Conservation (phyloP, 2,113 vertebrate genomes). For the Sterna hirundo region DNA sequence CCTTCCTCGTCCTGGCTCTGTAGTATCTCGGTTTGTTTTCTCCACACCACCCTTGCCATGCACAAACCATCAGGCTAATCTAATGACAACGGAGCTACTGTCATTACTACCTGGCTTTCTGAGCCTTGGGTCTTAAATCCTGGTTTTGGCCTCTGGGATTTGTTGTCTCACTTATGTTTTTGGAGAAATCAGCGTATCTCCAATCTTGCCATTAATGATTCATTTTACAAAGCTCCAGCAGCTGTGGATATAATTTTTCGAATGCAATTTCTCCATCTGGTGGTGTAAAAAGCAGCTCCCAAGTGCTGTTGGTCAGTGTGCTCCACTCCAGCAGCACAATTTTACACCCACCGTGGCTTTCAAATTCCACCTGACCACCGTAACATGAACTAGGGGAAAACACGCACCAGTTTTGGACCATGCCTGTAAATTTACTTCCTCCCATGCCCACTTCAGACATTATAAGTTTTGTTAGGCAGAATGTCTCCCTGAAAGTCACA, state of each 20-base stretch:
- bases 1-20: not conserved
- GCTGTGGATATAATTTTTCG: not conserved
- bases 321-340: too few species aligned
- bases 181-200: fast-evolving
- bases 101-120: not conserved
- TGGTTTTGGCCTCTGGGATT: not conserved
- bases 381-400: fast-evolving
- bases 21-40: fast-evolving
- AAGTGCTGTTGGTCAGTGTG: not conserved
- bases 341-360: not conserved
- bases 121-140: not conserved
- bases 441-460: fast-evolving
- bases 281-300: not conserved
- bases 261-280: conserved; percentile 19
- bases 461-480: not conserved
- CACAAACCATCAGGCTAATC: not conserved
- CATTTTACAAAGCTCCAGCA: not conserved
- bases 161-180: not conserved
- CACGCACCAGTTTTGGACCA: fast-evolving
- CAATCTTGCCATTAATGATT: too few species aligned
- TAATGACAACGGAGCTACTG: not conserved
- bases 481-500: not conserved
- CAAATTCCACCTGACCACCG: not conserved
- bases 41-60: not conserved
- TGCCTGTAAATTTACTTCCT: not conserved